Evolutionary conservation across 2,888 invertebrate genomes (phyloP), one percentile per base, ranked within the genome.

Genomic region (Ophioninae sp.): DNA sequence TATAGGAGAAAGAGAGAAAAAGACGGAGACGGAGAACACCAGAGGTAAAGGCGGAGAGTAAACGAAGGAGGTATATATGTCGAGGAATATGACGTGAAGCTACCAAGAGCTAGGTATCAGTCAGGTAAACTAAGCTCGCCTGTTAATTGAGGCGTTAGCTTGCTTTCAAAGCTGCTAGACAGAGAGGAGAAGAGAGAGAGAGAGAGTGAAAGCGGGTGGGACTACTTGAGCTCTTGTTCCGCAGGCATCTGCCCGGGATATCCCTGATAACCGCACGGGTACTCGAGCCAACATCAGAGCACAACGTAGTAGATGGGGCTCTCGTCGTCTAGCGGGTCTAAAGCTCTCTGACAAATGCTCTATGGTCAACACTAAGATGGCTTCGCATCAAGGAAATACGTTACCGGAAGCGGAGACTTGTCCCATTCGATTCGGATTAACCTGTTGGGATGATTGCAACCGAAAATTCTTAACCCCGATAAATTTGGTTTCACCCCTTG

Each of bases 131-230:
- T 79, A 82, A 82, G 84, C 82, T 79, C 56, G 68, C 82, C 79
- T 84, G 84, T 82, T 84, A 84, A 82, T 84, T 84, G 82, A 82
- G 81, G 84, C 84, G 82, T 84, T 82, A 84, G 84, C 62, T 82
- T 39, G 57, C 59, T 75, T 57, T 68, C 84, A 77, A 82, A 73
- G 82, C 81, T 61, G 79, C 37, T 64, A 68, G 62, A 67, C 57
- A 37, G 37, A 50, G 62, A 70, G 50, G 59, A 23, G 41, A 41
- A 21, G 23, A 23, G 67, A 67, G 75, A 21, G 65, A 67, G 37
- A 56, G 59, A 77, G 77, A 50, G 69, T 41, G 62, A 64, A 59
- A 39, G 56, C 30, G 17, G 23, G 41, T 17, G 56, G 30, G 50
- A 30, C 69, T 64, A 80, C 78, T 81, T 76, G 79, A 84, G 84